Evolutionary conservation across 2,113 vertebrate species (phyloP).

Genomic region (Sminthopsis crassicaudata): DNA sequence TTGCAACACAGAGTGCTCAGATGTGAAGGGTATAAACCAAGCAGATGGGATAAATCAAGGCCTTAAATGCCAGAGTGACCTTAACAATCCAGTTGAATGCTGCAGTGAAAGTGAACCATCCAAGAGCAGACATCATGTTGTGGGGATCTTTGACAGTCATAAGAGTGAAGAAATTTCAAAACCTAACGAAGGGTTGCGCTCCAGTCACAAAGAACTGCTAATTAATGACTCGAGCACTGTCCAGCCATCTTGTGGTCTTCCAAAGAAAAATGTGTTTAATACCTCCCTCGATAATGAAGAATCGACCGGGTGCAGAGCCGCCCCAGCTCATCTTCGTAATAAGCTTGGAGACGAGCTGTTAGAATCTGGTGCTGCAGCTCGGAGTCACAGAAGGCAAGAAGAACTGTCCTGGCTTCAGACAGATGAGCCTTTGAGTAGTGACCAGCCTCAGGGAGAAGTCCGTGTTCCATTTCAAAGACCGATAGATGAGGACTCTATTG

Average conservation of each 20-base stretch:
- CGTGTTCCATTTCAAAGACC: neutral
- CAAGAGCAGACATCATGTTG: neutral
- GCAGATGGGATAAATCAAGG: slow-evolving; percentile 31
- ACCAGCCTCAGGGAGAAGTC: slow-evolving; percentile 34
- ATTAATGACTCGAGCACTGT: neutral
- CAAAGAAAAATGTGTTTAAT: slow-evolving; percentile 50
- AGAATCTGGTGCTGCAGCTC: accelerated
- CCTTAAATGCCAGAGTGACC: slow-evolving; percentile 30
- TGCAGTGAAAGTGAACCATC: slow-evolving; percentile 43
- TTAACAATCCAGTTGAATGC: slow-evolving; percentile 17
- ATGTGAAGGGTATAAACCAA: slow-evolving; percentile 26
- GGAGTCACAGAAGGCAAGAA: neutral
- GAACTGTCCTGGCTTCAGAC: slow-evolving; percentile 35
- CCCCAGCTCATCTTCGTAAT: neutral
- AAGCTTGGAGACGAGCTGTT: neutral
- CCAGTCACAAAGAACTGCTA: slow-evolving; percentile 14
- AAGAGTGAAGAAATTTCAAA: neutral
- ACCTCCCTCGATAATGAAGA: slow-evolving; percentile 36
- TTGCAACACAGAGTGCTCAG: neutral
- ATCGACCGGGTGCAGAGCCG: neutral
- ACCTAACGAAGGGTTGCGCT: neutral
- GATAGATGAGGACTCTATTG: neutral
- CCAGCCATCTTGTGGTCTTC: neutral
- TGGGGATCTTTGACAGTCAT: neutral
- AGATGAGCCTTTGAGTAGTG: slow-evolving; percentile 16